Conservation (phyloP, 2,113 vertebrate genomes). For the Cariama cristata region DNA sequence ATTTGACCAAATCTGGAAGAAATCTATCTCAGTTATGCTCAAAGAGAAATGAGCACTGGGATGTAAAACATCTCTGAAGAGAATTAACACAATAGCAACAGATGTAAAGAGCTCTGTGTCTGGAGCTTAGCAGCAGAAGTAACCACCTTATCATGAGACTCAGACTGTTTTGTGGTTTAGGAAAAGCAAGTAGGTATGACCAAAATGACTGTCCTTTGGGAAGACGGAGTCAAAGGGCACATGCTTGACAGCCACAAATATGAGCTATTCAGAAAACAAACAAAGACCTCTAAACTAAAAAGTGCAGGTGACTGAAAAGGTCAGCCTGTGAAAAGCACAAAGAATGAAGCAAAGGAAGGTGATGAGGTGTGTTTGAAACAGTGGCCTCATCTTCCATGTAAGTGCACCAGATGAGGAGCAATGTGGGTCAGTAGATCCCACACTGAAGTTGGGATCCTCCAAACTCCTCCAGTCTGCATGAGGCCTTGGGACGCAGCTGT, state of each 20-base stretch:
- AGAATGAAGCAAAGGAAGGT: slow-evolving; percentile 14
- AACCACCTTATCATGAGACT: background rate
- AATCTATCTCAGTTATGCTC: background rate
- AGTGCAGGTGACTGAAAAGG: slow-evolving; percentile 26
- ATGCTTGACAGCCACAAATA: slow-evolving; percentile 18
- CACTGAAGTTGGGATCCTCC: background rate
- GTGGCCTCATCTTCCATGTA: background rate
- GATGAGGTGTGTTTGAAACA: slow-evolving; percentile 26
- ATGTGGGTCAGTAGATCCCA: slow-evolving; percentile 38
- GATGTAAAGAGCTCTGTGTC: background rate
- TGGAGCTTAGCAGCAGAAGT: slow-evolving; percentile 23
- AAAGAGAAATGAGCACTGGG: background rate
- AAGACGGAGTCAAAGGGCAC: slow-evolving; percentile 61
- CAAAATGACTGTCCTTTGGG: slow-evolving; percentile 52
- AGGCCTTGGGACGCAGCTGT: slow-evolving; percentile 21
- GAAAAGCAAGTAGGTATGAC: slow-evolving; percentile 63
- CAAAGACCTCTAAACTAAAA: slow-evolving; percentile 53
- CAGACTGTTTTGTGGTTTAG: slow-evolving; percentile 46
- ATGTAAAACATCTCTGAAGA: background rate
- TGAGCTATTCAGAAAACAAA: slow-evolving; percentile 46
- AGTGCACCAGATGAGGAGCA: background rate
- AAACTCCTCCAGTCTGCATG: background rate
- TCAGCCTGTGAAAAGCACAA: slow-evolving; percentile 22
- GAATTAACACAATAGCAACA: slow-evolving; percentile 18
- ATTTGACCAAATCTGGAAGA: background rate